phyloP scores from a whole-genome alignment of 1,140 invertebrate genomes.

The Atta colombica region DNA sequence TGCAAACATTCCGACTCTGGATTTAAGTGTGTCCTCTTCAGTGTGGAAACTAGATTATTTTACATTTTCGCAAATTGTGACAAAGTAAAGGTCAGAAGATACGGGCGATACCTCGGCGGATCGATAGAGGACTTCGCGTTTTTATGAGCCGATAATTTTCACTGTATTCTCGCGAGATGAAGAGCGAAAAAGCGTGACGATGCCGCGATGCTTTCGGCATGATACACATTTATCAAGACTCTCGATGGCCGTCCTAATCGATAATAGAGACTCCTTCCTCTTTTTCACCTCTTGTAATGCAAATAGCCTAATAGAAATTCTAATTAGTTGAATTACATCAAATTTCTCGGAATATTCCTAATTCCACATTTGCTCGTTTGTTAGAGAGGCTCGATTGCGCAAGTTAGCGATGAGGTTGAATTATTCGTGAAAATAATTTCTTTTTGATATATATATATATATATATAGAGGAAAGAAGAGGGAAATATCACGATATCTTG shows the following conservation, averaged over 20 bases:
- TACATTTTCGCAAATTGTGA: conserved; percentile 17
- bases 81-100: neutral
- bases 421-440: conserved; percentile 6
- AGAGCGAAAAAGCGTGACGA: conserved; percentile 4
- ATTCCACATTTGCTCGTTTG: neutral
- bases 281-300: neutral
- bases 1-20: no score
- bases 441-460: neutral
- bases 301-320: conserved; percentile 32
- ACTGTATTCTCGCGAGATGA: conserved; percentile 23
- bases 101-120: neutral
- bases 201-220: conserved; percentile 12
- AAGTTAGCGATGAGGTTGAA: neutral
- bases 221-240: conserved; percentile 39
- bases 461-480: no score
- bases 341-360: conserved; percentile 6
- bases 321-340: conserved; percentile 9
- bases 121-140: conserved; percentile 10
- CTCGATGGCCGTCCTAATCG: neutral
- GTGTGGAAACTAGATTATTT: neutral
- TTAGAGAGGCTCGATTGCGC: neutral
- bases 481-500: no score
- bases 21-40: no score
- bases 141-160: conserved; percentile 16
- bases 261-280: neutral